phyloP scores from a whole-genome alignment of 2,797 vertebrate genomes.

The Micrastur ruficollis region DNA sequence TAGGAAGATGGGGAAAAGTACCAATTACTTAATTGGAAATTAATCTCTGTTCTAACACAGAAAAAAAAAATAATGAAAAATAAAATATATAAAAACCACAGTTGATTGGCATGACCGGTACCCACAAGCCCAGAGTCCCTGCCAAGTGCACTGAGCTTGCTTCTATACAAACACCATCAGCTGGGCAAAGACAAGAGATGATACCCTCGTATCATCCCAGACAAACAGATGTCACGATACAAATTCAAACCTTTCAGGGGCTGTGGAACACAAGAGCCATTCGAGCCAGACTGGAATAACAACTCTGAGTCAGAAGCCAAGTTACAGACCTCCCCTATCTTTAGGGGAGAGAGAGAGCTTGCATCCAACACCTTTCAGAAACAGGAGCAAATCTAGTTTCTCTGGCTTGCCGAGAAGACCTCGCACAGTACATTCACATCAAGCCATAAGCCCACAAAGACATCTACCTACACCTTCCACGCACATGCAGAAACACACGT shows the following conservation, averaged over 20 bases:
- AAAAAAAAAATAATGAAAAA: neutral
- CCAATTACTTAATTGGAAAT: neutral
- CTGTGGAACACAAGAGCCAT: neutral
- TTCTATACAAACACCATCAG: neutral
- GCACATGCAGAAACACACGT: fast-evolving
- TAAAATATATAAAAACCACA: neutral
- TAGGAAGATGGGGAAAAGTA: neutral
- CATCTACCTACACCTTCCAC: neutral
- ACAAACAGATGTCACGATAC: neutral
- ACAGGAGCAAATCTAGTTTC: neutral
- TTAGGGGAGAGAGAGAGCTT: neutral
- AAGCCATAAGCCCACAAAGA: neutral
- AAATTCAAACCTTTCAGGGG: neutral
- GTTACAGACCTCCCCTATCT: neutral
- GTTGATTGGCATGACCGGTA: neutral
- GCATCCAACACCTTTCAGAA: neutral
- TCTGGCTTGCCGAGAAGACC: neutral
- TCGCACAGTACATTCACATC: fast-evolving
- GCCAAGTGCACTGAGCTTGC: neutral
- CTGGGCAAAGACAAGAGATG: neutral
- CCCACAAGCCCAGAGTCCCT: neutral
- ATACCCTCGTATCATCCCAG: fast-evolving
- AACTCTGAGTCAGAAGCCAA: neutral
- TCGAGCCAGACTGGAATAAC: neutral
- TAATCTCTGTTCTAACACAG: neutral